Evolutionary conservation across 2,797 vertebrate genomes (phyloP), one percentile per base, ranked within the genome.

Genomic region (Acipenser transmontanus): DNA sequence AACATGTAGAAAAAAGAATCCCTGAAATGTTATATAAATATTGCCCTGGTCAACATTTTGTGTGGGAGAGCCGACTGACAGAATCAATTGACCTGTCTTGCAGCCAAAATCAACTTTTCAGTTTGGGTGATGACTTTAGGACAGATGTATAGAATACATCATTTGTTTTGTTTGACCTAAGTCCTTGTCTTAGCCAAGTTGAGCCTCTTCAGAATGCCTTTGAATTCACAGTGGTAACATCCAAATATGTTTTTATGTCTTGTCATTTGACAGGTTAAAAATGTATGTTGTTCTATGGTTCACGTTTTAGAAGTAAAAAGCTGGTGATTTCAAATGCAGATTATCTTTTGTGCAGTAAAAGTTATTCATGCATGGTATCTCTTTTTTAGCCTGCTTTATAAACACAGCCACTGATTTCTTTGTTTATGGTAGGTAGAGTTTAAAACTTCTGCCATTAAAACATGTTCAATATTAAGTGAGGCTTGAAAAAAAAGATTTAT

Each of bases 11-110:
- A 7, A 8, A 66, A 66, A 66, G 10, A 62, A 13, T 67, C 59
- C 62, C 10, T 67, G 65, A 77, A 72, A 75, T 72, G 72, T 75
- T 75, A 59, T 69, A 69, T 75, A 72, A 72, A 70, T 75, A 71
- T 68, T 70, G 59, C 63, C 47, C 60, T 49, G 20, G 34, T 65
- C 68, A 67, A 72, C 75, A 71, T 72, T 73, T 62, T 3, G 50
- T 72, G 70, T 72, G 73, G 67, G 66, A 69, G 66, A 61, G 50
- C 66, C 20, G 17, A 1, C 12, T 75, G 71, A 63, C 62, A 66
- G 72, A 70, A 75, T 63, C 67, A 48, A 66, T 70, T 67, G 70
- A 71, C 72, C 67, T 66, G 66, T 67, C 63, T 67, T 68, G 66
- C 49, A 65, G 66, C 76, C 71, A 66, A 73, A 66, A 74, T 57